Evolutionary conservation across 2,888 invertebrate species (phyloP), one percentile per base, ranked within the genome.

Genomic region (Lithophane socia): DNA sequence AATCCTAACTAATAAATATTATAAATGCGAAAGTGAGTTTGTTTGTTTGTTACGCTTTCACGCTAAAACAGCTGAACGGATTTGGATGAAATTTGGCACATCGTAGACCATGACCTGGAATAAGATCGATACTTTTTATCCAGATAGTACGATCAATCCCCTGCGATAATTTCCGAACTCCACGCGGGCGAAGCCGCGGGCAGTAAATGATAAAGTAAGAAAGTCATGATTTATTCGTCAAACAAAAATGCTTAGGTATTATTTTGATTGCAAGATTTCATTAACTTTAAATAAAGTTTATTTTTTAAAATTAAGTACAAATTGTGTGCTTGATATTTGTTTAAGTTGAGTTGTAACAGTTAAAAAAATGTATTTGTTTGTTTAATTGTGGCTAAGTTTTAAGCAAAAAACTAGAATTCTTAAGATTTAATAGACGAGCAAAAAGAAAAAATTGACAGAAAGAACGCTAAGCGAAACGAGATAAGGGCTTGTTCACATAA

Each of bases 271-370:
- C 29, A n/a, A 49, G 13, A 18, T 54, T 52, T 47, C 3, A 29
- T 60, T 76, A 29, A 49, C 5, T 76, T 52, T 44, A 54, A 52
- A 54, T 54, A 56, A 63, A 61, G 12, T 63, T n/a, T 49, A 37
- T n/a, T 63, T 54, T 29, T n/a, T n/a, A n/a, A 21, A 21, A 29
- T 44, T 56, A 29, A 37, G 44, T 29, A 21, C 10, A 47, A 29
- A 44, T 42, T 65, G 29, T 69, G 29, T 24, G 24, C 5, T 65
- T 47, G 13, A 16, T 52, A 37, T 16, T 42, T 42, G 18, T 42
- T 37, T 24, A 18, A 12, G 12, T 49, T 49, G 47, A 66, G 18
- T 13, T 65, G 10, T 13, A 49, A 49, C 2, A 29, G 4, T 66
- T 0, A 29, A 29, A 49, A 13, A 13, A 3, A 47, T 47, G 24